Evolutionary conservation across 37 sponge, comb jelly and placozoan species (phyloP).

Genomic region (Theonella swinhoei): DNA sequence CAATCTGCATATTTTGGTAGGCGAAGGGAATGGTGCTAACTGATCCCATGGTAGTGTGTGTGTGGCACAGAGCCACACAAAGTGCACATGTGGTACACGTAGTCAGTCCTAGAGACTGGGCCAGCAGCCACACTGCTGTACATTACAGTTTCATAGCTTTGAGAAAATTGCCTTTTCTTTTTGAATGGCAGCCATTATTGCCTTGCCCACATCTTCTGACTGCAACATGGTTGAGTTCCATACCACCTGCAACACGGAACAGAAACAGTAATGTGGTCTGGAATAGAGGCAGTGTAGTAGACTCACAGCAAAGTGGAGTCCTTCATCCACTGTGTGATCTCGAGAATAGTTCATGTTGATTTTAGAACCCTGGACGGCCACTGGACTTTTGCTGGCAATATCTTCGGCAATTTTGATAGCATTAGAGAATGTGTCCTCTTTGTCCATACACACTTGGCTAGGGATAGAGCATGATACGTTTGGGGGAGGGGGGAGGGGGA

Average conservation of each 20-base stretch:
- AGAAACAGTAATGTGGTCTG: background rate
- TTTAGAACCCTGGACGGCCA: slow-evolving; percentile 92
- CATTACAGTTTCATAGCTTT: no score
- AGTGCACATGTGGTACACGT: no score
- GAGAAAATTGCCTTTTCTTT: slow-evolving; percentile 80
- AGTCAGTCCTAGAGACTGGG: no score
- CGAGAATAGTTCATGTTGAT: slow-evolving; percentile 87
- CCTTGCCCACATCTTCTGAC: slow-evolving; percentile 71
- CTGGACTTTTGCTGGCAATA: slow-evolving; percentile 94
- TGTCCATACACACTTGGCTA: slow-evolving; percentile 56
- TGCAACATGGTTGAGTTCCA: slow-evolving; percentile 94
- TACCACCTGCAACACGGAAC: slow-evolving; percentile 35
- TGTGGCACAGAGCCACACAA: no score
- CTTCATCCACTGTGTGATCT: slow-evolving; percentile 87
- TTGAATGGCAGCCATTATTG: slow-evolving; percentile 63
- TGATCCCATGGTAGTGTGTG: no score
- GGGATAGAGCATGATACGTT: background rate
- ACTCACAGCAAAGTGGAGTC: slow-evolving; percentile 75
- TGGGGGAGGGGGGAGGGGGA: background rate
- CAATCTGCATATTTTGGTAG: no score
- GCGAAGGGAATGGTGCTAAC: no score
- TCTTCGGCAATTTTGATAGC: slow-evolving; percentile 68
- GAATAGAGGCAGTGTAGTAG: background rate
- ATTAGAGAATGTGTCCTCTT: slow-evolving; percentile 50
- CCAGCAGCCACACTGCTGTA: no score